Evolutionary conservation across 2,113 vertebrate species (phyloP), one percentile per base, ranked within the genome.

Genomic region (Caloenas nicobarica): DNA sequence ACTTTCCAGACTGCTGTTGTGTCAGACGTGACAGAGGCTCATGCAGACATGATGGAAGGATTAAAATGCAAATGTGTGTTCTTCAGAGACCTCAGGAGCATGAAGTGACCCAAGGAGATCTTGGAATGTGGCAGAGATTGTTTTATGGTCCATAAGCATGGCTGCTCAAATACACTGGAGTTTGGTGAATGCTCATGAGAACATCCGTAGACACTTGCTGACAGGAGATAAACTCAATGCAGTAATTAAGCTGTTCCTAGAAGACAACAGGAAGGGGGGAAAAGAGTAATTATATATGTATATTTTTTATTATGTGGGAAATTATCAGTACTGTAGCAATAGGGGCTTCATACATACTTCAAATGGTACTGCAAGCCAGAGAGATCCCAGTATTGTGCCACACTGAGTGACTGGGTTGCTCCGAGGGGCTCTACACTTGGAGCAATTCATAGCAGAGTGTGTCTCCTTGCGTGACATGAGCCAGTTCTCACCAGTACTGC

Each of bases 391-490:
- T 68, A 25, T n/a, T 50, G 23, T 69, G 17, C 81, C 34, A 8
- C 5, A 0, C 51, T 68, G 66, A 74, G 51, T 29, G 73, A 36
- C 33, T 82, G 13, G 25, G 29, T 72, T 86, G 24, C 34, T 86
- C n/a, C 0, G 1, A 56, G 53, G 73, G 65, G 11, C 31, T 62
- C 36, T 74, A 22, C 26, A 72, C n/a, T 64, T 57, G 56, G 57
- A 85, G 78, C 22, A 71, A 31, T 82, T 48, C 57, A 9, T 54
- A 36, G 60, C 56, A 48, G n/a, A 65, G 56, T 17, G 12, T 22
- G 2, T 83, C 61, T 74, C n/a, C 74, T 89, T 4, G 0, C 0
- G 0, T 4, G 22, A 69, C 50, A 33, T 0, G 1, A 58, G 21
- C 56, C 48, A 36, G 22, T 76, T 68, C 87, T 81, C 54, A 72